phyloP scores from a whole-genome alignment of 1,140 invertebrate species.

The Calosoma granatense region DNA sequence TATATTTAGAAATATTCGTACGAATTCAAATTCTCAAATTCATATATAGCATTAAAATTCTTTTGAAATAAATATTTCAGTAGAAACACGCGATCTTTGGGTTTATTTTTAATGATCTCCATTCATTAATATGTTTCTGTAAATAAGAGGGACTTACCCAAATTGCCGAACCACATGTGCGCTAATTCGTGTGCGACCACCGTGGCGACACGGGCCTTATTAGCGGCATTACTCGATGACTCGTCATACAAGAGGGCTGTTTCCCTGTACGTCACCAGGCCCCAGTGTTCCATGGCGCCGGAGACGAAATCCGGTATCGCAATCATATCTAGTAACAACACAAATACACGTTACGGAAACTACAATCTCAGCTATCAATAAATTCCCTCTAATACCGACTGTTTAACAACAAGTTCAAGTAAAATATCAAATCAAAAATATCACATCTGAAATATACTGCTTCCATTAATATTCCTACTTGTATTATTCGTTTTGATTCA shows the following conservation, averaged over 20 bases:
- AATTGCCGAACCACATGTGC: conserved; percentile 87
- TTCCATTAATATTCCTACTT: too few relatives aligned
- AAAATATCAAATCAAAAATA: background rate
- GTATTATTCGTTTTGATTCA: too few relatives aligned
- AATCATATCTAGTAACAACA: conserved; percentile 64
- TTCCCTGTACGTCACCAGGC: conserved; percentile 75
- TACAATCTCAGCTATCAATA: background rate
- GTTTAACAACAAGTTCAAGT: too few relatives aligned
- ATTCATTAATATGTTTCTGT: background rate
- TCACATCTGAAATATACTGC: background rate
- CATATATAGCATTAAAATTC: too few relatives aligned
- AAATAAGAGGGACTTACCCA: conserved; percentile 42
- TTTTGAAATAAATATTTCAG: too few relatives aligned
- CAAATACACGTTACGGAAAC: too few relatives aligned
- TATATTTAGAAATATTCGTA: too few relatives aligned
- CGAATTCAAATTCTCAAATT: too few relatives aligned
- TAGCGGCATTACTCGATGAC: conserved; percentile 52
- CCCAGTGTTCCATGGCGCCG: conserved; percentile 95
- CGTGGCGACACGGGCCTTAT: conserved; percentile 67
- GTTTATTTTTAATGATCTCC: background rate
- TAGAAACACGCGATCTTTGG: too few relatives aligned
- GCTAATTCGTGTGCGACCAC: conserved; percentile 86
- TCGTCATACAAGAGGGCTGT: conserved; percentile 67
- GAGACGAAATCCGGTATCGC: conserved; percentile 92
- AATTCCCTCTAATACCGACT: too few relatives aligned